A percentile compares a stretch with the other conserved stretches of the same genome.
Conservation (phyloP, 2,888 invertebrate species). For the Eurytoma californica region DNA sequence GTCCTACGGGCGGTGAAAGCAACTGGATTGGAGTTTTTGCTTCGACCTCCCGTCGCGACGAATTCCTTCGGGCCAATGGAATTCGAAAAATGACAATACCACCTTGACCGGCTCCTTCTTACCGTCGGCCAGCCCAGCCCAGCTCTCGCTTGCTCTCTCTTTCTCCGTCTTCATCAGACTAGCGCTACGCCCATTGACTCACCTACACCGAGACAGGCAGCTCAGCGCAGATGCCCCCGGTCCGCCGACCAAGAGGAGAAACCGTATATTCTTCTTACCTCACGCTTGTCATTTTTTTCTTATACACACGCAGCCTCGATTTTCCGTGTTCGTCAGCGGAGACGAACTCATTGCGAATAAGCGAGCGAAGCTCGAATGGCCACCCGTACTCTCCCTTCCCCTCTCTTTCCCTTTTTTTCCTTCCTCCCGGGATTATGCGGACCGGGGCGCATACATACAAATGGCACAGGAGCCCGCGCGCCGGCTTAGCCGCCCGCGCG, state of each 20-base stretch:
- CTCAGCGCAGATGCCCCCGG: neutral
- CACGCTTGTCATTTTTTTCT: neutral
- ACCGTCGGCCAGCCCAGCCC: slow-evolving; percentile 18
- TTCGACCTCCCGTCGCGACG: slow-evolving; percentile 35
- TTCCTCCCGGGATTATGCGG: slow-evolving; percentile 34
- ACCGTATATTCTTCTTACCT: neutral
- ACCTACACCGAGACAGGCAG: neutral
- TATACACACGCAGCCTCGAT: neutral
- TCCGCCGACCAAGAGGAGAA: slow-evolving; percentile 1
- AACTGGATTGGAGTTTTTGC: slow-evolving; percentile 51
- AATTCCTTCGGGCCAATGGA: slow-evolving; percentile 55
- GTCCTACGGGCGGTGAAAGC: slow-evolving; percentile 52
- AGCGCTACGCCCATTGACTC: slow-evolving; percentile 47
- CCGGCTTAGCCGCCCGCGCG: slow-evolving; percentile 1
- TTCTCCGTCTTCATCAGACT: neutral
- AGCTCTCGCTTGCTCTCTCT: slow-evolving; percentile 10
- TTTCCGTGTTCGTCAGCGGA: slow-evolving; percentile 14
- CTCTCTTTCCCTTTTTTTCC: neutral
- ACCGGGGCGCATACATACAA: slow-evolving; percentile 52
- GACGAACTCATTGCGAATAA: slow-evolving; percentile 35
- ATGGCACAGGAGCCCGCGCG: slow-evolving; percentile 21
- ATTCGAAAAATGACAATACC: slow-evolving; percentile 55
- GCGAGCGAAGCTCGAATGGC: slow-evolving; percentile 37
- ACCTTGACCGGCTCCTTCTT: slow-evolving; percentile 30
- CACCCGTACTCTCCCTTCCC: neutral